phyloP scores from a whole-genome alignment of 2,113 vertebrate species.

The Steatornis caripensis region DNA sequence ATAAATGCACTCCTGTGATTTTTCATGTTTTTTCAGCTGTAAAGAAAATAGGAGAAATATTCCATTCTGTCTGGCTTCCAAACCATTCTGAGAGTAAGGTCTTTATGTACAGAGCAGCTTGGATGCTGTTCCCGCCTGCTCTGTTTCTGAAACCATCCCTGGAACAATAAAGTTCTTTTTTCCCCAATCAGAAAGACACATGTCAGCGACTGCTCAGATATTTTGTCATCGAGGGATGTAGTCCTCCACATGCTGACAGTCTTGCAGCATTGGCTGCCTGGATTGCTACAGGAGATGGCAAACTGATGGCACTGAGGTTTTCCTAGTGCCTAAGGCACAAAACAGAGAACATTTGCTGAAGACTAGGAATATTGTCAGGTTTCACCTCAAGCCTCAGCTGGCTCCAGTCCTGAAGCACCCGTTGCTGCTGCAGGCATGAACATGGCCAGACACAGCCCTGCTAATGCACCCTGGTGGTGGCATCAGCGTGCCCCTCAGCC shows the following conservation, averaged over 20 bases:
- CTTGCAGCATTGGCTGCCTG: not conserved
- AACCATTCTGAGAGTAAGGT: slow-evolving; percentile 54
- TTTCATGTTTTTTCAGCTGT: slow-evolving; percentile 75
- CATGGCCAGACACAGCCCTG: not conserved
- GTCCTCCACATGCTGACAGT: not conserved
- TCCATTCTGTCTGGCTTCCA: slow-evolving; percentile 73
- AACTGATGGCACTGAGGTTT: rapidly evolving
- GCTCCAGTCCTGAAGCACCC: not conserved
- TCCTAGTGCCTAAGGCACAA: not conserved
- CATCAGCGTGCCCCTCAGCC: not conserved
- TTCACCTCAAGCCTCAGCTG: not conserved
- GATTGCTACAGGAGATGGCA: not conserved
- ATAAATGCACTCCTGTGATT: slow-evolving; percentile 64
- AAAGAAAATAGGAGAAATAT: slow-evolving; percentile 74
- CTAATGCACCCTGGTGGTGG: not conserved
- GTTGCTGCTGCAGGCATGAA: not conserved
- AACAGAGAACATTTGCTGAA: not conserved
- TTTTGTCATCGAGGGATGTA: not conserved
- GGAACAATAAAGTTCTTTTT: slow-evolving; percentile 37
- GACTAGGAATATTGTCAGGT: not conserved
- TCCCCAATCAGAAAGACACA: not conserved
- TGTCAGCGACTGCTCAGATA: not conserved
- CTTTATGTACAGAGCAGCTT: slow-evolving; percentile 46
- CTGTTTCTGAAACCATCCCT: not conserved
- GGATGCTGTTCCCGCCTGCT: slow-evolving; percentile 25